A percentile compares a stretch with the other conserved stretches of the same genome.
Conservation (phyloP, 2,888 invertebrate genomes). For the Lochmaea capreae region DNA sequence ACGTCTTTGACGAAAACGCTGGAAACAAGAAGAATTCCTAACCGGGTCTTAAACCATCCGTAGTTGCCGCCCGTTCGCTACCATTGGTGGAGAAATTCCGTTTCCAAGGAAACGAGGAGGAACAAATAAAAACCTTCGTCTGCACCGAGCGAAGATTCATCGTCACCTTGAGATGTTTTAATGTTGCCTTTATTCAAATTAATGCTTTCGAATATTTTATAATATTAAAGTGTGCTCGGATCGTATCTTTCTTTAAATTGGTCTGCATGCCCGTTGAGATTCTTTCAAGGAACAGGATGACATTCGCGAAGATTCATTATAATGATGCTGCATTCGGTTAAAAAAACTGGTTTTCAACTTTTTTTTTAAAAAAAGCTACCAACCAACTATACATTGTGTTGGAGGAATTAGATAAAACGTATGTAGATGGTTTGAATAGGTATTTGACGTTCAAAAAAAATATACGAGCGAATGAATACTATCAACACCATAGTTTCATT, state of each 20-base stretch:
- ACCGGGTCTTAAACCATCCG: constrained; percentile 63
- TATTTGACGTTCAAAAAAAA: not conserved
- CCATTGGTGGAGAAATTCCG: constrained; percentile 63
- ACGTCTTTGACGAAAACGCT: constrained; percentile 53
- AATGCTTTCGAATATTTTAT: constrained; percentile 64
- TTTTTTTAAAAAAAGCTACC: not conserved
- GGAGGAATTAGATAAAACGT: not conserved
- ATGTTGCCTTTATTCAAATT: constrained; percentile 67
- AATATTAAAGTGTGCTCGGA: constrained; percentile 61
- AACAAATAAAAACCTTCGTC: constrained; percentile 61
- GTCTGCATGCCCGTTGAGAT: constrained; percentile 54
- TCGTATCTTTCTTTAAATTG: constrained; percentile 62
- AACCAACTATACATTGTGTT: not conserved
- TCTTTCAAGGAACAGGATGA: constrained; percentile 37
- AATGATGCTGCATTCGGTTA: constrained; percentile 11
- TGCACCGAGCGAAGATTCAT: constrained; percentile 62
- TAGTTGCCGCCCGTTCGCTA: constrained; percentile 62
- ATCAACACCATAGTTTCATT: no score
- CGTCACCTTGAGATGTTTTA: constrained; percentile 67
- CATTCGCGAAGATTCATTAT: constrained; percentile 35
- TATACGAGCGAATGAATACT: not conserved
- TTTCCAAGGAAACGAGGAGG: constrained; percentile 65
- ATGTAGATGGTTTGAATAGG: not conserved
- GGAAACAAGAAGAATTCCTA: constrained; percentile 59
- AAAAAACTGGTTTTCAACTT: constrained; percentile 11